Conservation (phyloP, 2,888 invertebrate genomes). For the Tricholauxania praeusta region DNA sequence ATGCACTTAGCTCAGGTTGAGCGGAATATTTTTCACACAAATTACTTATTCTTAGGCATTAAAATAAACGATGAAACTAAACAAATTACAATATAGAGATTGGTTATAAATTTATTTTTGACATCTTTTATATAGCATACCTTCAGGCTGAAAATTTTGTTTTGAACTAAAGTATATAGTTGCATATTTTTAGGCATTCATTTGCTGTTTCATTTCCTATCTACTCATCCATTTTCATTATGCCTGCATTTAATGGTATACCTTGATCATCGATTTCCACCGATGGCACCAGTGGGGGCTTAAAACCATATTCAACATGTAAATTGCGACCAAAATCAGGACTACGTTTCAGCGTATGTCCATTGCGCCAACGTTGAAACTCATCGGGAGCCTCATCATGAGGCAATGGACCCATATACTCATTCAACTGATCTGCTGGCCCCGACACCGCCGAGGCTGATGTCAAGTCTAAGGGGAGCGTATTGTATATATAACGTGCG, state of each 20-base stretch:
- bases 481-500: constrained; percentile 61
- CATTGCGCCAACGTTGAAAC: constrained; percentile 67
- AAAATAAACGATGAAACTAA: too few species aligned
- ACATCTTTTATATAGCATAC: too few species aligned
- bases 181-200: background rate
- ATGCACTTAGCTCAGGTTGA: background rate
- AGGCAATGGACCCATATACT: constrained; percentile 43
- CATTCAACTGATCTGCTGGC: constrained; percentile 69
- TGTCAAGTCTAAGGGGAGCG: constrained; percentile 58
- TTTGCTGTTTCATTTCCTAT: background rate
- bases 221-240: constrained; percentile 25
- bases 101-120: too few species aligned
- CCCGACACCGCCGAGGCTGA: constrained; percentile 54
- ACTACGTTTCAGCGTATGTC: constrained; percentile 69
- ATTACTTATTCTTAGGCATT: too few species aligned
- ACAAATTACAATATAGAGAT: too few species aligned
- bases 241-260: constrained; percentile 69
- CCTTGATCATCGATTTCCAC: constrained; percentile 83
- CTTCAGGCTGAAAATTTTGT: too few species aligned
- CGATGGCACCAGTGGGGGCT: constrained; percentile 84
- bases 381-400: constrained; percentile 53
- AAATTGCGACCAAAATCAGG: constrained; percentile 74
- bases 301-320: constrained; percentile 85
- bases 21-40: too few species aligned
- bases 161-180: too few species aligned